Evolutionary conservation across 2,888 invertebrate genomes (phyloP).

Genomic region (Pasiphila rectangulata): DNA sequence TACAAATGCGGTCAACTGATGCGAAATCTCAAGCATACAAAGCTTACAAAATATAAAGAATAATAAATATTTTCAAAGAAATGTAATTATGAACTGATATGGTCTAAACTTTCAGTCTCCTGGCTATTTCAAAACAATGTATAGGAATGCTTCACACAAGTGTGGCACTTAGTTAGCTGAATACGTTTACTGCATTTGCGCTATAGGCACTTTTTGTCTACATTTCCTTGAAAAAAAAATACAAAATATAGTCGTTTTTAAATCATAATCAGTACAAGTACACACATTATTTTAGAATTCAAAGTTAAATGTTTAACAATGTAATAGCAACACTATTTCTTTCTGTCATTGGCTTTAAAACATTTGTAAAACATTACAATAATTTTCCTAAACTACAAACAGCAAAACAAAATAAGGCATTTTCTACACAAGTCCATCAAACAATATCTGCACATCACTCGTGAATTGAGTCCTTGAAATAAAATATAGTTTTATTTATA

Average conservation of each 20-base stretch:
- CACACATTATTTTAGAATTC: slow-evolving; percentile 44
- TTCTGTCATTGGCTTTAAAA: slow-evolving; percentile 45
- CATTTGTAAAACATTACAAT: slow-evolving; percentile 56
- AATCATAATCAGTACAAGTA: slow-evolving; percentile 43
- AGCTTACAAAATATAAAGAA: slow-evolving; percentile 31
- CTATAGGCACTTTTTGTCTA: slow-evolving; percentile 50
- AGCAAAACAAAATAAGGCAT: slow-evolving; percentile 78
- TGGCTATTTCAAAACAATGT: too few relatives aligned
- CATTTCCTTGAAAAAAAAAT: slow-evolving; percentile 54
- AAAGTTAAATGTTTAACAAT: slow-evolving; percentile 48
- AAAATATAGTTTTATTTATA: slow-evolving; percentile 42
- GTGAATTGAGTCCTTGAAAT: slow-evolving; percentile 50
- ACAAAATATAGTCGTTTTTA: slow-evolving; percentile 30
- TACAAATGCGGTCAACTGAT: slow-evolving; percentile 22
- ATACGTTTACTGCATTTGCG: too few relatives aligned
- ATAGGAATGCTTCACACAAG: too few relatives aligned
- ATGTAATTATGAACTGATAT: slow-evolving; percentile 54
- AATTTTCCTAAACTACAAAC: slow-evolving; percentile 64
- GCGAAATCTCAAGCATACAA: slow-evolving; percentile 24
- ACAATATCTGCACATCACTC: slow-evolving; percentile 51
- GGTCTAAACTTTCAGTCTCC: slow-evolving; percentile 32
- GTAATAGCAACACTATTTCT: slow-evolving; percentile 46
- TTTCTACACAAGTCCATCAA: slow-evolving; percentile 61
- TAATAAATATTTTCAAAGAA: slow-evolving; percentile 52
- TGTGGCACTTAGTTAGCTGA: too few relatives aligned